Evolutionary conservation across 2,797 vertebrate species (phyloP), one percentile per base, ranked within the genome.

Genomic region (Gadopsis marmoratus): DNA sequence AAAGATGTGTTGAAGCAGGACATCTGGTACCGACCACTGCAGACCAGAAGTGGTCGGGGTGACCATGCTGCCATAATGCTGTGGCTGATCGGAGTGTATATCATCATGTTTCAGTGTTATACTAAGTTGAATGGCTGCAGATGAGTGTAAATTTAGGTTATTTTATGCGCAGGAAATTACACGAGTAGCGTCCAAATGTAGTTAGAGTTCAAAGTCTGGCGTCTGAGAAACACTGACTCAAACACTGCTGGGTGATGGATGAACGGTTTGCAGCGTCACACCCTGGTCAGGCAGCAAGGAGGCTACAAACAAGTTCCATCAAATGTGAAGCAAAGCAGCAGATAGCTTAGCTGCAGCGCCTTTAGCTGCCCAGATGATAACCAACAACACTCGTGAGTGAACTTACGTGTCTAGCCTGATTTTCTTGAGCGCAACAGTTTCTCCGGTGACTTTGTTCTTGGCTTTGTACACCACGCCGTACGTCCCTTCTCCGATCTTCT

Each of bases 381-480:
- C 13, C 7, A 19, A 3, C 37, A 67, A 19, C 63, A 51, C 31
- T 35, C 3, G 2, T 0, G n/a, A 21, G 41, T 35, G 2, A n/a
- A 93, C 97, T 97, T 94, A 98, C 97, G 97, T 97, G 93, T 99
- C 97, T 16, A 99, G 92, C 2, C 97, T 92, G 92, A 99, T 99
- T 84, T 98, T 99, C 93, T 99, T 99, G 3, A 99, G 96, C 21
- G 97, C 97, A n/a, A 99, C 97, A 31, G 97, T 97, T 86, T 99
- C 97, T 69, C 97, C 97, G 0, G 97, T 98, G 81, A 96, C 75
- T 90, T 98, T 97, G 91, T 98, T 97, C 85, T 96, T 97, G 14
- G 97, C 97, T 89, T 99, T 99, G 78, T 99, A 99, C 61, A 98
- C 97, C 71, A 98, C 97, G 14, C 97, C 97, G 59, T 99, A 99